Base-by-base conservation (phyloP, 2,888 invertebrate species). In the Dascillus cervinus region DNA sequence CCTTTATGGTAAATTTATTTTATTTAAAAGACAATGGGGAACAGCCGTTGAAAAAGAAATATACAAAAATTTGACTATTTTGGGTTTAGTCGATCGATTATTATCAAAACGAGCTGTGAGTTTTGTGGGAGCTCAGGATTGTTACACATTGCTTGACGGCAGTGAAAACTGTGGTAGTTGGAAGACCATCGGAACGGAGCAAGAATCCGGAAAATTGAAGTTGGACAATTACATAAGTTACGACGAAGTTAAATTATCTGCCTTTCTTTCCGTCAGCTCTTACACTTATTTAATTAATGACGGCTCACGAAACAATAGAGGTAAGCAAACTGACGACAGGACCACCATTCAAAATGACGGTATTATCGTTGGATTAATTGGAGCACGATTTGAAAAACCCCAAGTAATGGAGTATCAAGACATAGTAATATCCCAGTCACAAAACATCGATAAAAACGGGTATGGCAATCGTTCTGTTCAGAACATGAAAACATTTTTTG, bases 341-440 rank as follows among this genome's bases (percentile, higher is more conserved):
- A 50, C 58, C 10, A 53, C 55, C 9, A 51, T 68, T 17, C 59
- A 65, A 41, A 53, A 60, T 1, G 59, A 61, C 25, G 69, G 69
- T 11, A 56, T 70, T 11, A 64, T 70, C 22, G 58, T 68, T 62
- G 73, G 73, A 22, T 44, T 69, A 24, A 66, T 75, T 25, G 74
- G 74, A 0, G 62, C 73, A 0, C 59, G 77, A 19, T 69, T 78
- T 40, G 60, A 69, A 40, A 70, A 72, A 10, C 50, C 55, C 2
- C 56, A 60, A 11, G 64, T 70, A 1, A 77, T 78, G 77, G 78
- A 78, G 32, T 75, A 67, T 48, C 75, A 77, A 42, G 78, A 79
- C 24, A 65, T 77, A 4, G 46, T 78, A 0, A 60, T 75, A n/a
- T 70, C 70, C 0, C 56, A 64, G 32, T 41, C 57, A 2, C 75